Conservation (phyloP, 2,113 vertebrate genomes). For the Falco punctatus region DNA sequence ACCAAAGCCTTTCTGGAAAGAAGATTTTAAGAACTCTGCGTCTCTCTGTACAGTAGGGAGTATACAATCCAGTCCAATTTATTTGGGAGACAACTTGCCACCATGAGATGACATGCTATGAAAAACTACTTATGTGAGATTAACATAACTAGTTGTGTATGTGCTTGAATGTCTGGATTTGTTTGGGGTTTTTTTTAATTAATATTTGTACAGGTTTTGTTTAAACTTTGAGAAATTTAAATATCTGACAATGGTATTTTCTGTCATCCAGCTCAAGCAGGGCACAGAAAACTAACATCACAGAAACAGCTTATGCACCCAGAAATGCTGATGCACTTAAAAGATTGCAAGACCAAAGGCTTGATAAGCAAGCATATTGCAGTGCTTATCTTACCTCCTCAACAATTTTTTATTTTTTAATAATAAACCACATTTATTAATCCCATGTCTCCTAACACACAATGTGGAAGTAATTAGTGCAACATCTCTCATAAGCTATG, state of each 20-base stretch:
- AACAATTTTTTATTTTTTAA: conserved; percentile 7
- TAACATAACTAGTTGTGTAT: not conserved
- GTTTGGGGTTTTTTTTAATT: not conserved
- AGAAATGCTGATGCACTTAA: not conserved
- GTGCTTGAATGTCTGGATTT: not conserved
- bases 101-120: not conserved
- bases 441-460: not conserved
- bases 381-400: not conserved
- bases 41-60: not conserved
- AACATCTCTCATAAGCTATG: not conserved
- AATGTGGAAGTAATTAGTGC: not conserved
- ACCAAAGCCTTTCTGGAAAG: not conserved
- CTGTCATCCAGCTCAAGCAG: not conserved
- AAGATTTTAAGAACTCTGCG: not conserved
- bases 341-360: not conserved
- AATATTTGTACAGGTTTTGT: not conserved
- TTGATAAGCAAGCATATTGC: conserved; percentile 2
- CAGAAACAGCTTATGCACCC: not conserved
- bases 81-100: not conserved
- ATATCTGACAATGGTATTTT: not conserved
- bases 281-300: not conserved
- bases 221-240: not conserved
- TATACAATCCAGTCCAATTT: not conserved
- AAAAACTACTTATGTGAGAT: not conserved
- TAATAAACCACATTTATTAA: not conserved